Evolutionary conservation across 2,113 vertebrate genomes (phyloP), one percentile per base, ranked within the genome.

Genomic region (Neogobius melanostomus): DNA sequence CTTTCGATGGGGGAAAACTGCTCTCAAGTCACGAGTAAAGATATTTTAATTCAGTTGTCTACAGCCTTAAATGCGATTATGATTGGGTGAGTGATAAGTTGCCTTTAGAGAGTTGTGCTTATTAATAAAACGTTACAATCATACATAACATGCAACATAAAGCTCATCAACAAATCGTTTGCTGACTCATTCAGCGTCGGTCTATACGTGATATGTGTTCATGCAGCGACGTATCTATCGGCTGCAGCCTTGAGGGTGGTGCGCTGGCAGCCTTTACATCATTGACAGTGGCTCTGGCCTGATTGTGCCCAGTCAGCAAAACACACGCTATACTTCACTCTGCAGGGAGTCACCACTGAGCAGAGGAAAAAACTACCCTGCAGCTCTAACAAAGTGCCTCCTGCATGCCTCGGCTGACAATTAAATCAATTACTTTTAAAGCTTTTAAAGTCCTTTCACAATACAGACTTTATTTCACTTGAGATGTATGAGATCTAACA

Each of bases 211-310:
- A 59, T 53, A 71, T 28, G 64, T 56, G 69, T 72, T 85, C 68
- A 80, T 69, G 74, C 61, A 72, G 61, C 56, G 69, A 65, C 68
- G 84, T 75, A 71, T 81, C 70, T 65, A 1, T 4, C 16, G 16
- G 50, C 9, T 8, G 68, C 44, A 12, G 64, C 68, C 70, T 72
- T 69, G 63, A 64, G 45, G 69, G 78, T 59, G 71, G 85, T 75
- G 86, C 82, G 74, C 49, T 68, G 75, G 50, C 68, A 80, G 80
- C 75, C 4, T 77, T 80, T 69, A 80, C 75, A 73, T 85, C 69
- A 71, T 75, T 66, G 67, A 81, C 46, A 79, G 54, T 48, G 47
- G 60, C 67, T 54, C 67, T 47, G 43, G 54, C n/a, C n/a, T 17
- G 47, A 75, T 76, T 75, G 57, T 75, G 79, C 63, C 12, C 17